Percentiles rank a stretch among this genome's conserved stretches.
Evolutionary conservation across 2,113 vertebrate species (phyloP).

Genomic region (Trogon surrucura): DNA sequence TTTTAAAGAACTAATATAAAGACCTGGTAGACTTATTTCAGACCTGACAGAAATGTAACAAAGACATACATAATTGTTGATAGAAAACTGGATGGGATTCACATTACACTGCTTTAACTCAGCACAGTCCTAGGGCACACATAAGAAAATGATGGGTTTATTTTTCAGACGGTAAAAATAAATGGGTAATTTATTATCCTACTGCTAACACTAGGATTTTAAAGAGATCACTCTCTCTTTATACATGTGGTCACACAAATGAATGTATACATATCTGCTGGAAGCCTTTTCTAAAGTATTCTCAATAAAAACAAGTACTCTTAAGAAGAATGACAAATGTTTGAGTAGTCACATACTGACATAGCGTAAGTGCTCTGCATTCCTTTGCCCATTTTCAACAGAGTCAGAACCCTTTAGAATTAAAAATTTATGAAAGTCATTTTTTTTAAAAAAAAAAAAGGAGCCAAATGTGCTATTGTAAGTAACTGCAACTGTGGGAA

Average conservation of each 20-base stretch:
- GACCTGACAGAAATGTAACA: background rate
- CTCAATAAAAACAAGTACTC: background rate
- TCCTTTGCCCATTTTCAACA: background rate
- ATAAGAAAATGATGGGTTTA: background rate
- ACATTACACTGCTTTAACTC: background rate
- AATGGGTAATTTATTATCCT: background rate
- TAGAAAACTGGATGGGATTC: background rate
- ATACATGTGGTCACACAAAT: background rate
- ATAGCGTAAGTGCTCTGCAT: background rate
- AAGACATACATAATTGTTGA: background rate
- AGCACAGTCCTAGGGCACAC: background rate
- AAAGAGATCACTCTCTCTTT: background rate
- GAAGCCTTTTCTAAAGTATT: slow-evolving; percentile 21
- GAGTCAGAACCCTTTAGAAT: background rate
- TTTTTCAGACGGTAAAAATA: slow-evolving; percentile 12
- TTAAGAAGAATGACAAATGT: background rate
- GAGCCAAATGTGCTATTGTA: background rate
- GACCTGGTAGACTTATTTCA: background rate
- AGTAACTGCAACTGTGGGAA: background rate
- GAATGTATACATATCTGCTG: background rate
- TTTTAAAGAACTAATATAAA: background rate
- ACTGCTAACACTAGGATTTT: background rate
- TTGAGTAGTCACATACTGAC: background rate
- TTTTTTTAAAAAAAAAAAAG: background rate
- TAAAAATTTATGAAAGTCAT: background rate